These are phyloP conservation scores for Phrynocephalus forsythii DNA, from an alignment of 2,797 vertebrate species.

Conservation along the genomic window DNA sequence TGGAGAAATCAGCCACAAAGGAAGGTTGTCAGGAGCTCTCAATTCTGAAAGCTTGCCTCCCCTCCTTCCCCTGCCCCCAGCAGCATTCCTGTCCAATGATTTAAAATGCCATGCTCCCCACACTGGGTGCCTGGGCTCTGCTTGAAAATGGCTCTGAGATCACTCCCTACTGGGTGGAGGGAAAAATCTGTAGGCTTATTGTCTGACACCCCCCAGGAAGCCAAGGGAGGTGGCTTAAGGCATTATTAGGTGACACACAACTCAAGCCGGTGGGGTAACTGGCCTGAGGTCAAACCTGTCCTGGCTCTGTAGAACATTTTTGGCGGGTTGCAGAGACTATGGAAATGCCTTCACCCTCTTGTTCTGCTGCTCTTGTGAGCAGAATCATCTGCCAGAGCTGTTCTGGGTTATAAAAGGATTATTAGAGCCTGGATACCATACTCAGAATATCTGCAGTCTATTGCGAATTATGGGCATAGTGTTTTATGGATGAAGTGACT, in stretches of 20 bases:
- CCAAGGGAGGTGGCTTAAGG: background rate
- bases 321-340: background rate
- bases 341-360: background rate
- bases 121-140: background rate
- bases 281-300: background rate
- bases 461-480: conserved; percentile 18
- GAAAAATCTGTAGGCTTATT: background rate
- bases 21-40: background rate
- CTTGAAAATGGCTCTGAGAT: background rate
- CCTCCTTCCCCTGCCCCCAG: background rate
- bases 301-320: background rate
- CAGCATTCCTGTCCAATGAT: conserved; percentile 18
- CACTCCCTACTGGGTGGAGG: background rate
- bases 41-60: conserved; percentile 10
- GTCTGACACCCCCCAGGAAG: background rate
- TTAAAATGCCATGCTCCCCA: background rate
- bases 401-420: background rate
- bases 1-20: conserved; percentile 17
- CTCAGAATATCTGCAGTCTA: conserved; percentile 15
- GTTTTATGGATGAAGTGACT: conserved; percentile 18
- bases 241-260: no score
- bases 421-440: conserved; percentile 9
- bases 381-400: background rate
- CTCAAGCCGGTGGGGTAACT: background rate
- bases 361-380: background rate